phyloP scores from a whole-genome alignment of 2,888 invertebrate genomes.

The Cremastinae sp. region DNA sequence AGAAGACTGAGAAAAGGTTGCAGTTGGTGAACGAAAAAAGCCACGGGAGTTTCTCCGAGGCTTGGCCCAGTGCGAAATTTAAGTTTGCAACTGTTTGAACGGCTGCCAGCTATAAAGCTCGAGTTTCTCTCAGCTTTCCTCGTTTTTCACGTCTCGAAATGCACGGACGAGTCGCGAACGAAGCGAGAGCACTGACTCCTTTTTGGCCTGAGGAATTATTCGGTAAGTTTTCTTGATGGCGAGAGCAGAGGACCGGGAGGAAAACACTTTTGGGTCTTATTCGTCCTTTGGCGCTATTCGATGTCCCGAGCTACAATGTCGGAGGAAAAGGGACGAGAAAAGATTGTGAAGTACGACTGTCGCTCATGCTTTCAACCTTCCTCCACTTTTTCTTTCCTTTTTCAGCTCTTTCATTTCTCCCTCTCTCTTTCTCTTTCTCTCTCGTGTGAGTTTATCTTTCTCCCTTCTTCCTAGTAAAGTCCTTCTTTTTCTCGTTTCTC shows the following conservation, averaged over 20 bases:
- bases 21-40: slow-evolving; percentile 42
- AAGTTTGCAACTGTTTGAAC: slow-evolving; percentile 75
- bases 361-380: slow-evolving; percentile 34
- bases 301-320: slow-evolving; percentile 21
- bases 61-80: slow-evolving; percentile 65
- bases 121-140: neutral
- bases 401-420: slow-evolving; percentile 16
- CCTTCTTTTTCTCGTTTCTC: neutral
- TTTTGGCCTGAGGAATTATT: slow-evolving; percentile 63
- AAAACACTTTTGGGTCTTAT: slow-evolving; percentile 52
- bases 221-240: slow-evolving; percentile 60
- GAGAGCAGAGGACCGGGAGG: slow-evolving; percentile 8
- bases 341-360: slow-evolving; percentile 49
- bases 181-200: slow-evolving; percentile 47
- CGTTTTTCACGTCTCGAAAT: slow-evolving; percentile 9
- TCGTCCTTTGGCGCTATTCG: slow-evolving; percentile 28
- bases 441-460: slow-evolving; percentile 23
- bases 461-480: neutral
- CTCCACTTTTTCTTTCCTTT: slow-evolving; percentile 12
- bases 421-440: slow-evolving; percentile 16
- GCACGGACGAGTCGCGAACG: slow-evolving; percentile 17
- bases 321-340: slow-evolving; percentile 3
- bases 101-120: slow-evolving; percentile 70
- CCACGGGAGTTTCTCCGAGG: slow-evolving; percentile 48
- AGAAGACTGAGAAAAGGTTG: slow-evolving; percentile 29